These are phyloP conservation scores for Caenorhabditis sp. DNA, from an alignment of 2,888 invertebrate species.

Conservation along the genomic window DNA sequence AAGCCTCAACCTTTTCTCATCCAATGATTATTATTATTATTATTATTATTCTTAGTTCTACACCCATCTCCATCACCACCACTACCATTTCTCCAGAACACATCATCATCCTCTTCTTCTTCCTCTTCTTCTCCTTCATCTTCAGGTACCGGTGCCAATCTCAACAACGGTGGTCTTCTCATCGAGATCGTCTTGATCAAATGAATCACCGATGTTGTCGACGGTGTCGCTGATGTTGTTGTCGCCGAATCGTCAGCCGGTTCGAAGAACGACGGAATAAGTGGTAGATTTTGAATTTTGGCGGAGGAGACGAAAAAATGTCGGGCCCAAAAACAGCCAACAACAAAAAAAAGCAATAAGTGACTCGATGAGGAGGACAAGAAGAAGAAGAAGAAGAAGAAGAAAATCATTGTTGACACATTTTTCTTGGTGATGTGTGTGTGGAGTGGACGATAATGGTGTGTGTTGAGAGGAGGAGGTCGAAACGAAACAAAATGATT, in stretches of 20 bases:
- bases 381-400: background rate
- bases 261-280: slow-evolving; percentile 26
- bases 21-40: background rate
- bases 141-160: slow-evolving; percentile 50
- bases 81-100: background rate
- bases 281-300: slow-evolving; percentile 38
- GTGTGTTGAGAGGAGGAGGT: background rate
- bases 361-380: background rate
- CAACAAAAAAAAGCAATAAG: background rate
- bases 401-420: background rate
- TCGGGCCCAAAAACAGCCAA: background rate
- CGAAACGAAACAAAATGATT: background rate
- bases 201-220: slow-evolving; percentile 5
- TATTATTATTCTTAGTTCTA: background rate
- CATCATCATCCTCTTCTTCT: slow-evolving; percentile 14
- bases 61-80: slow-evolving; percentile 7
- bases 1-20: background rate
- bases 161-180: slow-evolving; percentile 45
- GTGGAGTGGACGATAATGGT: background rate
- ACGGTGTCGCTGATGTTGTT: background rate
- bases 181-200: slow-evolving; percentile 18
- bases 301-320: background rate
- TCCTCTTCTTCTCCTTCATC: slow-evolving; percentile 44
- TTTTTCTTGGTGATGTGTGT: background rate
- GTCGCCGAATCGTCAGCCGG: slow-evolving; percentile 9